Conservation (phyloP, 2,888 invertebrate species). For the Drosophila tanythrix region DNA sequence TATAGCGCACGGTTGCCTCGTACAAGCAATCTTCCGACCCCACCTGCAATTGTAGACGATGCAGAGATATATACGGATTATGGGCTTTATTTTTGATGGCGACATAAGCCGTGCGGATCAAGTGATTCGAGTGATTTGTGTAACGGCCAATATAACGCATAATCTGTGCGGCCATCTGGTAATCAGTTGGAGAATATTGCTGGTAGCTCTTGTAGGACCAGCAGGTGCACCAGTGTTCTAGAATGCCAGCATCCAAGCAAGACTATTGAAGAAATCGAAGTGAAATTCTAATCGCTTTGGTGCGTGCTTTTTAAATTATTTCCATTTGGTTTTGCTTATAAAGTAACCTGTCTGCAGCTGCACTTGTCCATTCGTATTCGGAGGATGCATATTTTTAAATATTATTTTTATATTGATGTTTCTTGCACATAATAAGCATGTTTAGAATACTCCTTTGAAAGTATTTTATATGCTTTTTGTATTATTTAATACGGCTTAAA, state of each 20-base stretch:
- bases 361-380: too few relatives aligned
- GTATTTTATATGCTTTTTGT: too few relatives aligned
- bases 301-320: too few relatives aligned
- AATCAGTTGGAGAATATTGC: background rate
- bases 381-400: too few relatives aligned
- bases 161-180: background rate
- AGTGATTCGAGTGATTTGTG: background rate
- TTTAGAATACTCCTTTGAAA: too few relatives aligned
- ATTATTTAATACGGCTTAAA: too few relatives aligned
- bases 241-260: conserved; percentile 54
- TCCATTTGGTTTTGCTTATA: background rate
- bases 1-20: conserved; percentile 30
- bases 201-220: conserved; percentile 83
- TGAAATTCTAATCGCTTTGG: background rate
- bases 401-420: too few relatives aligned
- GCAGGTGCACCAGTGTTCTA: conserved; percentile 61
- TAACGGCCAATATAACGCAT: background rate
- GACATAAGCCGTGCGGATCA: background rate
- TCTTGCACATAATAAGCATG: too few relatives aligned
- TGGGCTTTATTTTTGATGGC: conserved; percentile 11
- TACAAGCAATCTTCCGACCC: background rate
- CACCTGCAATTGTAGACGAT: conserved; percentile 9
- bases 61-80: conserved; percentile 1
- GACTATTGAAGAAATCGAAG: background rate
- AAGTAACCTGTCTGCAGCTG: too few relatives aligned